Conservation (phyloP, 2,888 invertebrate species). For the Ophonus ardosiacus region DNA sequence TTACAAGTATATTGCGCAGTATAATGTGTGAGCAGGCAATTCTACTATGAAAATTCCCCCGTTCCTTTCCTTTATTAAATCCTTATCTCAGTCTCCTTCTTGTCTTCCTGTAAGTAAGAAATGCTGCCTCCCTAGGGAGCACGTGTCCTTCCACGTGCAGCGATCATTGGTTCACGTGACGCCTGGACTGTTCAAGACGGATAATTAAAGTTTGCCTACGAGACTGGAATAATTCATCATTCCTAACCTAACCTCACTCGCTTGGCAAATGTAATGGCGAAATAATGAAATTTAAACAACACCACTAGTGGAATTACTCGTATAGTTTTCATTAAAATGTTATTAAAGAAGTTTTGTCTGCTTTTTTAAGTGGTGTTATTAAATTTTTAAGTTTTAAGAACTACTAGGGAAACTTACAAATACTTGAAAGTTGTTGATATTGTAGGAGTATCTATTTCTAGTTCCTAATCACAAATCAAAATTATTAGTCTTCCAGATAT, state of each 20-base stretch:
- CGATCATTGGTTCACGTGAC: constrained; percentile 41
- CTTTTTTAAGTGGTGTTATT: background rate
- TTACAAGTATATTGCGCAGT: background rate
- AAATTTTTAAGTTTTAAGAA: background rate
- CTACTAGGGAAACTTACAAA: background rate
- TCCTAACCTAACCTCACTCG: background rate
- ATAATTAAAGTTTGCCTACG: constrained; percentile 50
- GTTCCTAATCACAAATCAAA: too few relatives aligned
- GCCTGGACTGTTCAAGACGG: constrained; percentile 7
- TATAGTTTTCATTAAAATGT: constrained; percentile 16
- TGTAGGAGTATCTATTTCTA: too few relatives aligned
- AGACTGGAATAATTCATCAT: constrained; percentile 48
- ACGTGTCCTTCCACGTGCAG: constrained; percentile 41
- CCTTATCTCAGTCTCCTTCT: background rate
- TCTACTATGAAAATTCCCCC: background rate
- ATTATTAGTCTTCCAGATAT: too few relatives aligned
- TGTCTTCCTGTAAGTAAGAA: background rate
- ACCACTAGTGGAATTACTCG: constrained; percentile 34
- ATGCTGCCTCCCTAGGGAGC: background rate
- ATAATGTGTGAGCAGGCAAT: background rate
- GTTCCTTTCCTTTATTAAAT: too few relatives aligned
- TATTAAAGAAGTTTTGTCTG: constrained; percentile 29
- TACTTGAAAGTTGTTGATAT: background rate
- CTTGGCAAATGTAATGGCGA: constrained; percentile 13
- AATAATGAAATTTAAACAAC: constrained; percentile 26